Percentiles rank a stretch among this genome's conserved stretches.
Conservation (phyloP, 2,888 invertebrate genomes). For the Myopa testacea region DNA sequence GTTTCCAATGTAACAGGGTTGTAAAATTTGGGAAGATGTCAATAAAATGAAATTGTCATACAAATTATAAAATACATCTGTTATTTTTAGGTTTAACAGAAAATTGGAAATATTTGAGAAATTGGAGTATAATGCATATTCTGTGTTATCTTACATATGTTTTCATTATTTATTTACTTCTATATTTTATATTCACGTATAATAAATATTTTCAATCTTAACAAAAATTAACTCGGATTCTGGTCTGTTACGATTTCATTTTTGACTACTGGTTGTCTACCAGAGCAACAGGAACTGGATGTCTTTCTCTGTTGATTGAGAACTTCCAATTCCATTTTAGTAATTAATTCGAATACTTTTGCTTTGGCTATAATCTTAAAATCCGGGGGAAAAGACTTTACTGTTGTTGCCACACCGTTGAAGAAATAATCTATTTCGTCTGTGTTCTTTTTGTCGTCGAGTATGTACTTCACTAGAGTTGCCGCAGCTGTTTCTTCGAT, state of each 20-base stretch:
- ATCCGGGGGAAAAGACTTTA: conserved; percentile 1
- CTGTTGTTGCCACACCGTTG: conserved; percentile 1
- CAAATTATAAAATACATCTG: too few species aligned
- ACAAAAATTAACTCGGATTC: neutral
- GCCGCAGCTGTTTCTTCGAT: conserved; percentile 7
- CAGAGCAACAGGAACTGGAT: neutral
- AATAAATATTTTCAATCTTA: neutral
- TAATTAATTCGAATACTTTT: conserved; percentile 11
- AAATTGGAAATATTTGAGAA: too few species aligned
- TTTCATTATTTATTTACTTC: neutral
- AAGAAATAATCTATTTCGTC: conserved; percentile 18
- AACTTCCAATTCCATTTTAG: conserved; percentile 13
- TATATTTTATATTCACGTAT: neutral
- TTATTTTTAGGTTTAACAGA: too few species aligned
- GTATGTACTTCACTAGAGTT: neutral
- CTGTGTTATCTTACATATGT: too few species aligned
- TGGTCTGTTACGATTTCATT: neutral
- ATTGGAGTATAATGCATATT: too few species aligned
- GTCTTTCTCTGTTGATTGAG: neutral
- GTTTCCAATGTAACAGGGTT: too few species aligned
- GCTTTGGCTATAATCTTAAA: conserved; percentile 22
- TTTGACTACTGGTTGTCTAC: neutral
- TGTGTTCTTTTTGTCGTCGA: neutral
- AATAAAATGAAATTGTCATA: too few species aligned
- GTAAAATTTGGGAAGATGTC: too few species aligned